Evolutionary conservation across 2,888 invertebrate species (phyloP), one percentile per base, ranked within the genome.

Genomic region (Lasioglossum marginatum): DNA sequence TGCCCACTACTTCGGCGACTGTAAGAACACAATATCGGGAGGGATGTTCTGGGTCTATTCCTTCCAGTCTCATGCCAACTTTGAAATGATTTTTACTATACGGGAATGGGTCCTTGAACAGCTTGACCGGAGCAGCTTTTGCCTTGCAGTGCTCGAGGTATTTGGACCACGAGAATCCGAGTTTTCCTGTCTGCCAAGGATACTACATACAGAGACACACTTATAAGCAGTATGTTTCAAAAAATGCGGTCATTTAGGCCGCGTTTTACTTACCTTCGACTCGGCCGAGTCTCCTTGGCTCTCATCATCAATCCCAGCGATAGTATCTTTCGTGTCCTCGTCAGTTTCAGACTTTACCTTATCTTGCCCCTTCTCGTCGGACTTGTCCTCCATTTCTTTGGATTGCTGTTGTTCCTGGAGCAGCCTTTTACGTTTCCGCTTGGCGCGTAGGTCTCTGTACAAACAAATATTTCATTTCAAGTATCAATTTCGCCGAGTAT

Each of bases 1-100:
- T 89, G 95, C 96, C 96, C 89, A 95, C 94, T 74, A 98, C 97
- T 94, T 98, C 98, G 0, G 97, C 97, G 43, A 99, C 97, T 0
- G 97, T 97, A 79, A 98, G 96, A 40, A 98, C 98, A 94, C 99
- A 99, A 94, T 98, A 98, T 84, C 98, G 96, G 0, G 98, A 97
- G 81, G 98, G 98, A 95, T 98, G 98, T 92, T 97, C 97, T 0
- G 99, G 99, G 95, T 99, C 99, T 71, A 99, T 97, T 4, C 98
- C 99, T 96, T 99, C 99, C 91, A 99, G 94, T 92, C 98, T 97
- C 98, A 98, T 98, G 4, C 98, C 98, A 66, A 97, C 96, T 93
- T 97, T 97, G 92, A 98, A 98, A 45, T 96, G 96, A 95, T 98
- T 98, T 87, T 97, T 96, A 8, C 96, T 96, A 90, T 97, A 96